These are phyloP conservation scores for Centropyge bicolor DNA, from an alignment of 2,797 vertebrate species.

Conservation along the genomic window DNA sequence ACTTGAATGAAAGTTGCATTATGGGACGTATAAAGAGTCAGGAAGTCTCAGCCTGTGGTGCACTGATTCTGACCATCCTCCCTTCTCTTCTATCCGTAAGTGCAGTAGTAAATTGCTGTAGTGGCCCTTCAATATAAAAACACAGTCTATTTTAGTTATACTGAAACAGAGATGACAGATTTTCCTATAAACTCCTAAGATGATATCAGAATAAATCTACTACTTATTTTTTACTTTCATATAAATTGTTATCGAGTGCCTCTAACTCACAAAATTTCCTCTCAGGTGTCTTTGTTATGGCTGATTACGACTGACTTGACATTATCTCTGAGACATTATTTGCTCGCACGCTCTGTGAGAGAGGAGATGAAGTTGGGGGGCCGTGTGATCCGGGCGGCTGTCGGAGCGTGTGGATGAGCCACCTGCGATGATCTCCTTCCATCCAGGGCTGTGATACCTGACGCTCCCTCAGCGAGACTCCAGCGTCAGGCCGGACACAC, in stretches of 20 bases:
- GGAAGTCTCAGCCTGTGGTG: not conserved
- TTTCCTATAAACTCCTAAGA: not conserved
- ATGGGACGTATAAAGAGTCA: not conserved
- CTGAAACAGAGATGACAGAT: not conserved
- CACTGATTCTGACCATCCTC: not conserved
- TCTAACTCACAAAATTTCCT: not conserved
- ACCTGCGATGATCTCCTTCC: constrained; percentile 66
- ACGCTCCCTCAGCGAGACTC: constrained; percentile 48
- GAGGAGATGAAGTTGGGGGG: constrained; percentile 44
- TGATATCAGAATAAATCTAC: not conserved
- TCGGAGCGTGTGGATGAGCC: constrained; percentile 47
- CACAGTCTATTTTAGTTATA: not conserved
- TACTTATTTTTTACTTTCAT: not conserved
- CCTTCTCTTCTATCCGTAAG: not conserved
- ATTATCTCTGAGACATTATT: constrained; percentile 18
- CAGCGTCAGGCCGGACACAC: constrained; percentile 52
- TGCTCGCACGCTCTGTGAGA: constrained; percentile 24
- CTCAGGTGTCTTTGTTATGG: constrained; percentile 10
- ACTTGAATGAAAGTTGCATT: not conserved
- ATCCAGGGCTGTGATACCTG: constrained; percentile 54
- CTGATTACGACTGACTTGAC: constrained; percentile 19
- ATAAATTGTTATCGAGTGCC: not conserved
- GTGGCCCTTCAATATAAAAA: not conserved
- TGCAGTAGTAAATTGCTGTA: not conserved
- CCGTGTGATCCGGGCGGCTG: constrained; percentile 38